These are phyloP conservation scores for Dasypus novemcinctus DNA, from an alignment of 2,113 vertebrate genomes.

Conservation along the genomic window DNA sequence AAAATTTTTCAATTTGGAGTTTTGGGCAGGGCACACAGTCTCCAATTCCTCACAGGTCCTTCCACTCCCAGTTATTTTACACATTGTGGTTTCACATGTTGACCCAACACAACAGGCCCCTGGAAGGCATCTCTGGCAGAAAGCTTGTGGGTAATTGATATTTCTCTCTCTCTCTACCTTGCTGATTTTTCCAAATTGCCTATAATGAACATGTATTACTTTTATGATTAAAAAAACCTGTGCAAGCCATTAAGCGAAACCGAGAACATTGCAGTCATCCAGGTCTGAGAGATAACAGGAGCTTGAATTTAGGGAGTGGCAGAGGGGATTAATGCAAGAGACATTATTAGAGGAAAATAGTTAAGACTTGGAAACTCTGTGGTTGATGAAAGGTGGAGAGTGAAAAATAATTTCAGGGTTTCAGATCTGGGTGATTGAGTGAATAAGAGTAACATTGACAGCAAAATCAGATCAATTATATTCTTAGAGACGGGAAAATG, in stretches of 20 bases:
- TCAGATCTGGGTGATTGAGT: constrained; percentile 32
- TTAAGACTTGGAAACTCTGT: constrained; percentile 48
- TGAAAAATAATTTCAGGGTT: constrained; percentile 57
- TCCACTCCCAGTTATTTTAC: background rate
- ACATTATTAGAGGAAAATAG: constrained; percentile 58
- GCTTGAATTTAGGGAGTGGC: constrained; percentile 4
- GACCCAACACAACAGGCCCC: background rate
- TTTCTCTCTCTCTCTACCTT: constrained; percentile 8
- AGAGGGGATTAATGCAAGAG: constrained; percentile 31
- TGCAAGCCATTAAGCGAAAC: constrained; percentile 40
- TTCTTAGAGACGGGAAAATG: constrained; percentile 66
- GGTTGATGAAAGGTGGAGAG: constrained; percentile 14
- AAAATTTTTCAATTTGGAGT: background rate
- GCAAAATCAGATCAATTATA: constrained; percentile 69
- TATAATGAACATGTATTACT: constrained; percentile 30
- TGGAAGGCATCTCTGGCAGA: background rate
- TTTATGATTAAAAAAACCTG: constrained; percentile 58
- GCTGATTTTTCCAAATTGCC: constrained; percentile 54
- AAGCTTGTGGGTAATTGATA: constrained; percentile 27
- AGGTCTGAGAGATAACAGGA: constrained; percentile 50
- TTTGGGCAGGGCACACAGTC: background rate
- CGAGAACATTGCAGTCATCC: constrained; percentile 29
- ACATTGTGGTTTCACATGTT: background rate
- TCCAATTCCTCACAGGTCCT: background rate
- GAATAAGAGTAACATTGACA: constrained; percentile 45